Percentiles rank a stretch among this genome's conserved stretches.
phyloP scores from a whole-genome alignment of 2,888 invertebrate species.

The Drosophila acutilabella region DNA sequence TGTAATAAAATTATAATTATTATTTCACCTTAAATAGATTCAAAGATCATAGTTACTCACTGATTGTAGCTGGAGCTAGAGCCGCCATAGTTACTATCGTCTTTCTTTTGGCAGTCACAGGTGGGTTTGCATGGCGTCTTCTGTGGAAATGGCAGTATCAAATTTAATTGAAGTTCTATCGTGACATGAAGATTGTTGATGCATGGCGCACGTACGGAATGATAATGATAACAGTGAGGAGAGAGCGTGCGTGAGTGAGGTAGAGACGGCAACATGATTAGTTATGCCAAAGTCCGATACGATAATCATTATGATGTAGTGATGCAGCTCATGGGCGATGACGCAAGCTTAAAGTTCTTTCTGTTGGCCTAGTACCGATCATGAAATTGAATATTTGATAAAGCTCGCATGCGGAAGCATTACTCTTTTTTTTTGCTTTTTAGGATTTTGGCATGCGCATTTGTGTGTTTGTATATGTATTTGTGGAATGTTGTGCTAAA shows the following conservation, averaged over 20 bases:
- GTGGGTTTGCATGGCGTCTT: constrained; percentile 67
- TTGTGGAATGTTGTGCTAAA: constrained; percentile 4
- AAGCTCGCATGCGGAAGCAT: constrained; percentile 52
- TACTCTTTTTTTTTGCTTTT: background rate
- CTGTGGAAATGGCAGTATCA: constrained; percentile 63
- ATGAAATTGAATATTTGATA: constrained; percentile 30
- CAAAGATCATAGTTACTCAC: constrained; percentile 35
- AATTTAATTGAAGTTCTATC: constrained; percentile 49
- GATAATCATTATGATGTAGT: constrained; percentile 35
- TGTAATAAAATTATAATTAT: constrained; percentile 8
- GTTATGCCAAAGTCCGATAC: constrained; percentile 18
- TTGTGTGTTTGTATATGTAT: constrained; percentile 1
- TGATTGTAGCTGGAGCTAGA: constrained; percentile 48
- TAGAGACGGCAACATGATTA: constrained; percentile 5
- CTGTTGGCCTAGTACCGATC: constrained; percentile 41
- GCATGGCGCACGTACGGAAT: constrained; percentile 62
- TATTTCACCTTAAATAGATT: background rate
- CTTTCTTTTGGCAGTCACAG: constrained; percentile 55
- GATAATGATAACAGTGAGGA: constrained; percentile 55
- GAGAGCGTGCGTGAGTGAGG: constrained; percentile 1
- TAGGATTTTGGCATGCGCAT: constrained; percentile 27
- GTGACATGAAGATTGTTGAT: constrained; percentile 40
- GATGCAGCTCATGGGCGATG: constrained; percentile 41
- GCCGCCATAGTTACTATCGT: constrained; percentile 57
- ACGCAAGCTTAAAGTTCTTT: constrained; percentile 34